Base-by-base conservation (phyloP, 2,888 invertebrate genomes). In the Epistrophella euchroma region DNA sequence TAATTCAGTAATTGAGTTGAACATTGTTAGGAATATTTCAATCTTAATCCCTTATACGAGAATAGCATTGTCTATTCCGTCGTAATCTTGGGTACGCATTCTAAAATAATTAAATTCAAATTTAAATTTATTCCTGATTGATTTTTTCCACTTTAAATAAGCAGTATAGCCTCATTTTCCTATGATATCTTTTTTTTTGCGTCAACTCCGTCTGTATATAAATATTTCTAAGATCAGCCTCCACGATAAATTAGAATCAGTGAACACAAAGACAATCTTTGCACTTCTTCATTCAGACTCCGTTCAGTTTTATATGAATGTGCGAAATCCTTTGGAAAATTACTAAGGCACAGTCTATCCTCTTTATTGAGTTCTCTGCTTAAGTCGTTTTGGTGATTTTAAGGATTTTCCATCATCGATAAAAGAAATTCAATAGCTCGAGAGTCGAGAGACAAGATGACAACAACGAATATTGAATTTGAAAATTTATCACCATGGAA, bases 351-450 rank as follows among this genome's bases (percentile, higher is more conserved):
- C 70, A 84, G 64, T 79, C 74, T 66, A 58, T 58, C 37, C 35
- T 43, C 52, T 74, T 28, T 66, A 35, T 66, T 55, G 64, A 62
- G 62, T 62, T 62, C 62, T 56, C 75, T 62, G 64, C 71, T 79
- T 58, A 80, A 84, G 84, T 71, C 84, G 68, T 85, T 85, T 85
- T 52, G 84, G 80, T 85, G 84, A 85, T 85, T 85, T 85, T 85
- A 85, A 85, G 84, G 84, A 85, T 85, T 85, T 85, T 72, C 72
- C 84, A 76, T 80, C 58, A 79, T 64, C 80, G 84, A 80, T 80
- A 80, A 80, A 85, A 66, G 47, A 72, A 85, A 76, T 80, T 79
- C 84, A 66, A 75, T 71, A 75, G 74, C 64, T 66, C 35, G 71
- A 75, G 71, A 79, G 71, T 79, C 43, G 70, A 52, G 13, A 64